Conservation (phyloP, 2,113 vertebrate genomes). For the Hemichromis elongatus region DNA sequence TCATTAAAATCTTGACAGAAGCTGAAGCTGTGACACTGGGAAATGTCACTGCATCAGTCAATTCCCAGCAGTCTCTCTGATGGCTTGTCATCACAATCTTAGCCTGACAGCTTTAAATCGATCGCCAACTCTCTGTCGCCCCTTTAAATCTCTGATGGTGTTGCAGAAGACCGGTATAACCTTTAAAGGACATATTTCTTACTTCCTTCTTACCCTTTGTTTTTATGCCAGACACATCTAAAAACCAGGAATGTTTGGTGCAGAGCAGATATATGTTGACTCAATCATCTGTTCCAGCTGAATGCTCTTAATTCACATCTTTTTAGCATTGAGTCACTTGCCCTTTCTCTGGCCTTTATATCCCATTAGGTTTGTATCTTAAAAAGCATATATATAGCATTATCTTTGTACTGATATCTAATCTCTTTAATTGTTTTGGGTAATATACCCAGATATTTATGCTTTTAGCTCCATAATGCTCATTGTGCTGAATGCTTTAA, state of each 20-base stretch:
- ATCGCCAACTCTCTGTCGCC: neutral
- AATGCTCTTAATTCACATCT: neutral
- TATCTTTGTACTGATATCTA: neutral
- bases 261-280: neutral
- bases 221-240: neutral
- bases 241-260: neutral
- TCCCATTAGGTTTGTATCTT: too few relatives aligned
- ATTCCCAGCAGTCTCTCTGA: slow-evolving; percentile 21
- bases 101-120: slow-evolving; percentile 25
- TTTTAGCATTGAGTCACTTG: neutral
- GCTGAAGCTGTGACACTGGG: neutral
- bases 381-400: too few relatives aligned
- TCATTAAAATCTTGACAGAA: slow-evolving; percentile 36
- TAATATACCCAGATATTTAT: neutral
- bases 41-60: slow-evolving; percentile 18
- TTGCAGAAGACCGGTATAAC: neutral
- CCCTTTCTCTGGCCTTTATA: neutral
- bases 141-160: neutral
- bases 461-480: neutral
- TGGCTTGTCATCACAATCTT: slow-evolving; percentile 19
- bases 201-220: neutral
- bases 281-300: neutral
- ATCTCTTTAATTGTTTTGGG: neutral
- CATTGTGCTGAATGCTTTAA: neutral
- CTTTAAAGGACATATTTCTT: neutral